Evolutionary conservation across 2,888 invertebrate species (phyloP).

Genomic region (Brenthis daphne): DNA sequence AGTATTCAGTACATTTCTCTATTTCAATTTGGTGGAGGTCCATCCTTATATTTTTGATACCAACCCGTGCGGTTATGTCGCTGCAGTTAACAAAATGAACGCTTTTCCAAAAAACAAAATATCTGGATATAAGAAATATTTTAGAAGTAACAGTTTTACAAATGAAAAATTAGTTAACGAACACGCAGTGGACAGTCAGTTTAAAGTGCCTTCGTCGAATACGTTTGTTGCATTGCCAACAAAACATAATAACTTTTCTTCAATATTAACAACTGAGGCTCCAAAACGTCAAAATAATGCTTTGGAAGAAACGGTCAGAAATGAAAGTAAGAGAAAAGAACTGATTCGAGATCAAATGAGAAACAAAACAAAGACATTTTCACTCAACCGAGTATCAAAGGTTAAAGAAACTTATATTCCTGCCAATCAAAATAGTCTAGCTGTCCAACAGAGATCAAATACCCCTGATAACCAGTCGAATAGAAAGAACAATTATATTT

Average conservation of each 20-base stretch:
- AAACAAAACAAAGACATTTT: not conserved
- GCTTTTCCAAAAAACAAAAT: slow-evolving; percentile 44
- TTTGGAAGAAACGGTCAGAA: not conserved
- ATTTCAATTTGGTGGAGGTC: slow-evolving; percentile 41
- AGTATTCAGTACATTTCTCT: slow-evolving; percentile 46
- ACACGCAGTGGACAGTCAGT: slow-evolving; percentile 54
- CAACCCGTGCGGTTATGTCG: slow-evolving; percentile 51
- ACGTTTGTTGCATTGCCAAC: slow-evolving; percentile 19
- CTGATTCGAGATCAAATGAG: not conserved
- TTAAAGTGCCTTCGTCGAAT: slow-evolving; percentile 44
- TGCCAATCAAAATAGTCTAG: not conserved
- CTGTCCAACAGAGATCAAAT: not conserved
- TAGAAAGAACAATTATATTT: not conserved
- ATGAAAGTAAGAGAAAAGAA: slow-evolving; percentile 2
- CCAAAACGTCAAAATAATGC: slow-evolving; percentile 5
- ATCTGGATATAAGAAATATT: slow-evolving; percentile 49
- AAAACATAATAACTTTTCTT: not conserved
- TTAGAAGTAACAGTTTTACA: slow-evolving; percentile 43
- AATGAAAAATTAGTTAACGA: slow-evolving; percentile 48
- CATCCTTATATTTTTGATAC: slow-evolving; percentile 52
- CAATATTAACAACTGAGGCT: not conserved
- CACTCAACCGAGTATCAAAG: not conserved
- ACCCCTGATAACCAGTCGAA: not conserved
- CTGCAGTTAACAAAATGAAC: slow-evolving; percentile 43
- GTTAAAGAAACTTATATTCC: not conserved